A percentile compares a stretch with the other conserved stretches of the same genome.
These are phyloP conservation scores for Pteromalus puparum DNA, from an alignment of 1,140 invertebrate genomes.

Conservation along the genomic window DNA sequence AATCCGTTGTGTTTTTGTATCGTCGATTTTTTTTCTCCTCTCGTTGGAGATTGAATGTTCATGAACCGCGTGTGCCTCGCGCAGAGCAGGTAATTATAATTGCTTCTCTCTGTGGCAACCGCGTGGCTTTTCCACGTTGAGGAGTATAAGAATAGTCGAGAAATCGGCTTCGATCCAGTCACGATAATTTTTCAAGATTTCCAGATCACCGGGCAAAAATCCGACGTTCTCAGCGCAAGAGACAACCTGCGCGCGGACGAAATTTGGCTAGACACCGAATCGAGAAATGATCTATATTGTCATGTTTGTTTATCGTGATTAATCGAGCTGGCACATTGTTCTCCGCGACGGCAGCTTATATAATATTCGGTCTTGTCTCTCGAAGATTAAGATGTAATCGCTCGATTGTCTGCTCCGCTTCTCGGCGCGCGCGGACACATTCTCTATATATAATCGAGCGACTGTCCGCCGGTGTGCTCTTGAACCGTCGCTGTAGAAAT, in stretches of 20 bases:
- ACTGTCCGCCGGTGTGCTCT: not conserved
- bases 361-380: slow-evolving; percentile 22
- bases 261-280: slow-evolving; percentile 21
- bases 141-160: not conserved
- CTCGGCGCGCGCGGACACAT: not conserved
- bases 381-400: slow-evolving; percentile 40
- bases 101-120: not conserved
- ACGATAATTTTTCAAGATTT: not conserved
- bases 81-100: not conserved
- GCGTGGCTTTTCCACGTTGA: not conserved
- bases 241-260: slow-evolving; percentile 3
- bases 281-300: slow-evolving; percentile 17
- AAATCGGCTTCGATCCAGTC: not conserved
- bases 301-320: slow-evolving; percentile 47
- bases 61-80: not conserved
- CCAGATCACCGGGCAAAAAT: slow-evolving; percentile 3
- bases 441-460: not conserved
- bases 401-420: slow-evolving; percentile 13
- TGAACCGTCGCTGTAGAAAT: slow-evolving; percentile 40
- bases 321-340: slow-evolving; percentile 47
- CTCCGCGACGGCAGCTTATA: slow-evolving; percentile 6
- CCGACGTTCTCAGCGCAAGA: not conserved
- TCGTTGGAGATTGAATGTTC: not conserved
- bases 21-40: not conserved
- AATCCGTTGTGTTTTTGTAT: not conserved